Evolutionary conservation across 2,113 vertebrate genomes (phyloP), one percentile per base, ranked within the genome.

Genomic region (Cisticola juncidis): DNA sequence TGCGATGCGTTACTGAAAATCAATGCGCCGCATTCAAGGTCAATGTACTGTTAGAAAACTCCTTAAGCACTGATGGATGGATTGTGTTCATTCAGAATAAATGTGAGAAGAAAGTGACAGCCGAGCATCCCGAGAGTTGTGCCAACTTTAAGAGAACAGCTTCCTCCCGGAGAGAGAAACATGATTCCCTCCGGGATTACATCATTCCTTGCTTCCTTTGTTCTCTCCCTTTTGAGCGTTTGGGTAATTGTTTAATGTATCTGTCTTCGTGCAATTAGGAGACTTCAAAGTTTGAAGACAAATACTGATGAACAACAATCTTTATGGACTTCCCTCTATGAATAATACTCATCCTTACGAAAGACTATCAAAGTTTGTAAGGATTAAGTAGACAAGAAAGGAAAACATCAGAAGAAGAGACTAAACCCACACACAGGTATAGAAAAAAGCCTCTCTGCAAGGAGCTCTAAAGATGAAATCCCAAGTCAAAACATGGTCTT

Each of bases 21-120:
- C 99, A 98, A 99, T 99, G 99, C 95, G 98, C 98, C 68, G 72
- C 98, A 98, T 98, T 99, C 99, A 99, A 99, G 99, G 99, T 99
- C 99, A 99, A 99, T 99, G 98, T 99, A 99, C 98, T 99, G 98
- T 98, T 99, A 98, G 98, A 98, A 99, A 99, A 99, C 98, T 99
- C 98, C 98, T 99, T 99, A 99, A 98, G 98, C 94, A 92, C 98
- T 99, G 99, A 99, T 98, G 97, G 98, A 99, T 99, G 98, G 98
- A 98, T 98, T 97, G 97, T 98, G 97, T 97, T 98, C 98, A 96
- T 97, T 97, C 98, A 95, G 98, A 98, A 97, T 97, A 97, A 98
- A 98, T 96, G 98, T 98, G 98, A 98, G 97, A 97, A 97, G 98
- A 98, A 98, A 98, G 95, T 98, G 98, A 99, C 98, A 98, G 98